Percentiles rank a stretch among this genome's conserved stretches.
These are phyloP conservation scores for Zaprionus kolodkinae DNA, from an alignment of 1,140 invertebrate genomes.

Conservation along the genomic window DNA sequence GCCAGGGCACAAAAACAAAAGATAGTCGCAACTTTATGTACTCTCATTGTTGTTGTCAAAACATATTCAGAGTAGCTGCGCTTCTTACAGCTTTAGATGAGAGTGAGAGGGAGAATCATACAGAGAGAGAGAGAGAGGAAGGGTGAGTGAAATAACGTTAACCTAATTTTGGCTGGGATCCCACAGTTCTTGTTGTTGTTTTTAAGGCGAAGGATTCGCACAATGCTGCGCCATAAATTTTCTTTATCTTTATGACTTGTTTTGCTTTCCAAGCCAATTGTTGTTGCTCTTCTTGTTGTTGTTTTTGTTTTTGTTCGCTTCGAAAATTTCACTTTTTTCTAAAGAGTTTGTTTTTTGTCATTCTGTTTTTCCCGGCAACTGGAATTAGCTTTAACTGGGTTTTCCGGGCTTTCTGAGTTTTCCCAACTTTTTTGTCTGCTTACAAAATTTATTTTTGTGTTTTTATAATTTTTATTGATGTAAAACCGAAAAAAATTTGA, in stretches of 20 bases:
- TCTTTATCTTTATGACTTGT: constrained; percentile 81
- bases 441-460: constrained; percentile 46
- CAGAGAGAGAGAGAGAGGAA: not conserved
- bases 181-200: constrained; percentile 52
- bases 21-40: constrained; percentile 52
- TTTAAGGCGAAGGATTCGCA: constrained; percentile 50
- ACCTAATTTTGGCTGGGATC: constrained; percentile 61
- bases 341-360: constrained; percentile 42
- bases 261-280: constrained; percentile 42
- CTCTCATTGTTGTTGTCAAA: constrained; percentile 40
- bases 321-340: constrained; percentile 52
- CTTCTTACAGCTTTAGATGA: not conserved
- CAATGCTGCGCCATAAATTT: constrained; percentile 77
- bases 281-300: constrained; percentile 1
- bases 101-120: not conserved
- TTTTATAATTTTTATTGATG: constrained; percentile 23
- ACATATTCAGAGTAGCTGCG: constrained; percentile 57
- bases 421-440: constrained; percentile 15
- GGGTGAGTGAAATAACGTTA: constrained; percentile 78
- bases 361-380: constrained; percentile 35
- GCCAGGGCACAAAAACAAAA: constrained; percentile 58
- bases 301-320: constrained; percentile 33
- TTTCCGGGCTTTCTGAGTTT: constrained; percentile 14
- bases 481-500: constrained; percentile 19
- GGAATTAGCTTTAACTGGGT: constrained; percentile 41